Evolutionary conservation across 2,888 invertebrate species (phyloP), one percentile per base, ranked within the genome.

Genomic region (Criorhina ranunculi): DNA sequence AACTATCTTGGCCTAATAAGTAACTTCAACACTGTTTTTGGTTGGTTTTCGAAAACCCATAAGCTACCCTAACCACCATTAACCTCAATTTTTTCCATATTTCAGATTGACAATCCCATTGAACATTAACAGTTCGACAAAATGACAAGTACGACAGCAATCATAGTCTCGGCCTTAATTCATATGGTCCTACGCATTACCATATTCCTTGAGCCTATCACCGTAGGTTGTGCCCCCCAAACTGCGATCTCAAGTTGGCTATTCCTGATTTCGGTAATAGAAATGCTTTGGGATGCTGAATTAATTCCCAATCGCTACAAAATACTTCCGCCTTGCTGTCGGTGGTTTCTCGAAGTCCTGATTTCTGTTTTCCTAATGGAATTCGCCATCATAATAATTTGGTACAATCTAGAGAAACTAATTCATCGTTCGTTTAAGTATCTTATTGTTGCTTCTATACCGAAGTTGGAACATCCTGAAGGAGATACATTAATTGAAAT

Each of bases 381-480:
- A 66, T 78, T 82, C 7, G 59, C 19, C 0, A 15, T 33, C 2
- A 35, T 82, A 17, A 44, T 55, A 15, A 53, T 82, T 72, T 82
- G 82, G 82, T 37, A n/a, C 15, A 82, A 78, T 55, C 35, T 82
- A n/a, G 66, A 78, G 24, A 72, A 46, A 19, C 29, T 78, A 0
- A 55, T 78, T 9, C 44, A 60, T 31, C 60, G 53, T 2, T 17
- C 33, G 8, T 1, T 78, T 0, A 44, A 44, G 11, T 33, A 9
- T 5, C 11, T n/a, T 4, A 24, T 72, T 12, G 7, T 17, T 3
- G 15, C 1, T 3, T 8, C 35, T 8, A n/a, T 7, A 0, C 72
- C 66, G 2, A 46, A 59, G 33, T n/a, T 46, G 15, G 15, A 62
- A 0, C 8, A 44, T n/a, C 9, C 5, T 8, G 5, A 17, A n/a